A percentile compares a stretch with the other conserved stretches of the same genome.
Conservation (phyloP, 2,113 vertebrate species). For the Collichthys lucidus region DNA sequence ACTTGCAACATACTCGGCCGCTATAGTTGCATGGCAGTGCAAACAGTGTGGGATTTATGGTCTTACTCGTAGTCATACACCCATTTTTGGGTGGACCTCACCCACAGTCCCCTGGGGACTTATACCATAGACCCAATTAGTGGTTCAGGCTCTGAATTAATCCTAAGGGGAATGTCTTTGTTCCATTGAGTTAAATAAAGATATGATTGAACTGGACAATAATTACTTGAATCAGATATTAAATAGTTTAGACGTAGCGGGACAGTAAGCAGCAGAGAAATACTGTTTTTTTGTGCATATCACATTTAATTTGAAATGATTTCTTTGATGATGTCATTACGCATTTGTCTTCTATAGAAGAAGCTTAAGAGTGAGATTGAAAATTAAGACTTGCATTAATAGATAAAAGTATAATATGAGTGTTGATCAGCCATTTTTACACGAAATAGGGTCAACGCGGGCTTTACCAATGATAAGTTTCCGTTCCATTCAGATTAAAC, state of each 20-base stretch:
- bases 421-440: no score
- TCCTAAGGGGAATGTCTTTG: constrained; percentile 57
- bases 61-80: constrained; percentile 15
- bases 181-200: constrained; percentile 51
- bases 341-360: not conserved
- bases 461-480: no score
- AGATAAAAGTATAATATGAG: no score
- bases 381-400: not conserved
- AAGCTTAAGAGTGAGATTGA: not conserved
- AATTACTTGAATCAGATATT: constrained; percentile 30
- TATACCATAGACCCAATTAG: constrained; percentile 59
- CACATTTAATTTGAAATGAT: not conserved
- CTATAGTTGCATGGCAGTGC: not conserved
- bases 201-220: constrained; percentile 34
- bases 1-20: not conserved
- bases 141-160: constrained; percentile 40
- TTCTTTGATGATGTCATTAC: not conserved
- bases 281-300: not conserved
- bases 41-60: constrained; percentile 9
- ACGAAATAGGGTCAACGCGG: no score
- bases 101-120: constrained; percentile 9
- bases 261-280: not conserved
- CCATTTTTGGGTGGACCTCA: constrained; percentile 37
- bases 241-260: constrained; percentile 41
- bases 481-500: no score